These are phyloP conservation scores for human DNA, from an alignment of 2,113 vertebrate species.

Conservation along the genomic window DNA sequence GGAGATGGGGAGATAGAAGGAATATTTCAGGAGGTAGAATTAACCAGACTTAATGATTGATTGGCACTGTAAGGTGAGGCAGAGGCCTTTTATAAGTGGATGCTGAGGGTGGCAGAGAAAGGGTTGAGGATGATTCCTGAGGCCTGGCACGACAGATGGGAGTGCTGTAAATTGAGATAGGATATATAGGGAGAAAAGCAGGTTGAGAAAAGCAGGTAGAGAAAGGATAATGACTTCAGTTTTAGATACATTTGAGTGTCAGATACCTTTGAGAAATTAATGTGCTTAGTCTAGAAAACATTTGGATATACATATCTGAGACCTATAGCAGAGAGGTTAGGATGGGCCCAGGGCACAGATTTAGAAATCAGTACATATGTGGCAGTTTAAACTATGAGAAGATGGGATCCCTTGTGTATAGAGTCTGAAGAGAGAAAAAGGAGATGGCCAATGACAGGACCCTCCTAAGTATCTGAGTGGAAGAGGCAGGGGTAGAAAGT, in stretches of 20 bases:
- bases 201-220: not conserved
- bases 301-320: not conserved
- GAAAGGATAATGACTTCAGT: not conserved
- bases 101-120: not conserved
- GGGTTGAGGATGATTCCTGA: not conserved
- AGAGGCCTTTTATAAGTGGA: not conserved
- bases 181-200: not conserved
- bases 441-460: not conserved
- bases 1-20: not conserved
- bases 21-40: not conserved
- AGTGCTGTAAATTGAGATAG: not conserved
- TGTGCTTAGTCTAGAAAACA: not conserved
- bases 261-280: not conserved
- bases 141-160: not conserved
- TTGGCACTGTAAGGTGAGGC: not conserved
- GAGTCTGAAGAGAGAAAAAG: not conserved
- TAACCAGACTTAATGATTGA: not conserved
- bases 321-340: not conserved
- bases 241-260: not conserved
- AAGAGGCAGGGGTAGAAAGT: not conserved
- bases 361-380: not conserved
- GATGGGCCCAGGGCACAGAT: not conserved
- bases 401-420: not conserved
- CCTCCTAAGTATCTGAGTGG: not conserved
- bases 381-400: not conserved